These are phyloP conservation scores for Tokudaia muenninki DNA, from an alignment of 2,797 vertebrate genomes.

Conservation along the genomic window DNA sequence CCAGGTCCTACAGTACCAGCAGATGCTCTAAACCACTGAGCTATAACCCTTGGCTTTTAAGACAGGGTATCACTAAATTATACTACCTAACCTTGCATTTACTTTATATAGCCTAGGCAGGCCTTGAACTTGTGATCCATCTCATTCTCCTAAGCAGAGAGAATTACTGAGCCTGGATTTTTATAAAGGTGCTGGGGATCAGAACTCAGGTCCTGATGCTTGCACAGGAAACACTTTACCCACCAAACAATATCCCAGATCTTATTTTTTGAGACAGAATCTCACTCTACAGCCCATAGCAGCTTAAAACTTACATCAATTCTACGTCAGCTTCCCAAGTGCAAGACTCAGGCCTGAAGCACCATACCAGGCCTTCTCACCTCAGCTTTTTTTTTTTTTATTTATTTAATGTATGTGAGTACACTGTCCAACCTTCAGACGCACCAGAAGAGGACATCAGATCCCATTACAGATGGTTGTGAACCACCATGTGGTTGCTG, in stretches of 20 bases:
- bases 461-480: too few species aligned
- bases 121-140: not conserved
- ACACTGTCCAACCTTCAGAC: too few species aligned
- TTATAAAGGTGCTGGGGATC: not conserved
- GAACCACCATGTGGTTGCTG: too few species aligned
- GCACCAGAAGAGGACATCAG: too few species aligned
- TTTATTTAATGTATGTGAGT: too few species aligned
- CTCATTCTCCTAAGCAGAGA: not conserved
- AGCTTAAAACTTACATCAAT: not conserved
- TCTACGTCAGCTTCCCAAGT: not conserved
- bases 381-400: not conserved
- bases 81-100: not conserved
- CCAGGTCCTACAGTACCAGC: not conserved
- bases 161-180: not conserved
- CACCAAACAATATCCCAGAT: not conserved
- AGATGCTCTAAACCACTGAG: not conserved
- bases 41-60: not conserved
- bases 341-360: not conserved
- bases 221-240: not conserved
- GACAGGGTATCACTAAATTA: not conserved
- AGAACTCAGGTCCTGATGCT: not conserved
- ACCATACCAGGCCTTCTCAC: not conserved
- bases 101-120: not conserved
- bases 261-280: not conserved
- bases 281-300: not conserved